Percentiles rank a stretch among this genome's conserved stretches.
Evolutionary conservation across 2,888 invertebrate species (phyloP).

Genomic region (Campoplex capitator): DNA sequence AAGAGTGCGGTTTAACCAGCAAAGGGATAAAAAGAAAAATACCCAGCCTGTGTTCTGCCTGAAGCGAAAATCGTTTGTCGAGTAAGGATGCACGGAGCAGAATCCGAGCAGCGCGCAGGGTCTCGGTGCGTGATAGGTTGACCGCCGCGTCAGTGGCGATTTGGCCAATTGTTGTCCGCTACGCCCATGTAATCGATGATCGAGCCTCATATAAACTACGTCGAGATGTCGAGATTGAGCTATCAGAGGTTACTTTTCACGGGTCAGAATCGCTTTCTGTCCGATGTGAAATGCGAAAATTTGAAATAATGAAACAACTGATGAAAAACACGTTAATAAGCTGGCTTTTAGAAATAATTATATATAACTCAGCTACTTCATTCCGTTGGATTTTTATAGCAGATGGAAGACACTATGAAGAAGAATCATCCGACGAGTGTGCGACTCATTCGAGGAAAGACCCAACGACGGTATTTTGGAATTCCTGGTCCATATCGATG

Average conservation of each 20-base stretch:
- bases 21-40: slow-evolving; percentile 39
- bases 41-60: slow-evolving; percentile 22
- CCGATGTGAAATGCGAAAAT: slow-evolving; percentile 24
- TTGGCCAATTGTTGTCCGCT: slow-evolving; percentile 59
- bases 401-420: background rate
- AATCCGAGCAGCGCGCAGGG: slow-evolving; percentile 26
- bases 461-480: background rate
- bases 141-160: slow-evolving; percentile 55
- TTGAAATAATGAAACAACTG: slow-evolving; percentile 2
- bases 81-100: background rate
- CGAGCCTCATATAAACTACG: slow-evolving; percentile 49
- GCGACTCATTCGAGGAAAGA: background rate
- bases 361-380: background rate
- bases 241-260: slow-evolving; percentile 64
- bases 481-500: slow-evolving; percentile 2
- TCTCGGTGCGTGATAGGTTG: slow-evolving; percentile 42
- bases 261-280: slow-evolving; percentile 37
- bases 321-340: background rate
- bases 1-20: background rate
- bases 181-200: slow-evolving; percentile 68
- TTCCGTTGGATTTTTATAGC: background rate
- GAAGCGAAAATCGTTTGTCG: slow-evolving; percentile 12
- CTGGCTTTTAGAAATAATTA: background rate
- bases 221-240: slow-evolving; percentile 5
- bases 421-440: background rate